Evolutionary conservation across 2,888 invertebrate genomes (phyloP), one percentile per base, ranked within the genome.

Genomic region (Podotricha telesiphe): DNA sequence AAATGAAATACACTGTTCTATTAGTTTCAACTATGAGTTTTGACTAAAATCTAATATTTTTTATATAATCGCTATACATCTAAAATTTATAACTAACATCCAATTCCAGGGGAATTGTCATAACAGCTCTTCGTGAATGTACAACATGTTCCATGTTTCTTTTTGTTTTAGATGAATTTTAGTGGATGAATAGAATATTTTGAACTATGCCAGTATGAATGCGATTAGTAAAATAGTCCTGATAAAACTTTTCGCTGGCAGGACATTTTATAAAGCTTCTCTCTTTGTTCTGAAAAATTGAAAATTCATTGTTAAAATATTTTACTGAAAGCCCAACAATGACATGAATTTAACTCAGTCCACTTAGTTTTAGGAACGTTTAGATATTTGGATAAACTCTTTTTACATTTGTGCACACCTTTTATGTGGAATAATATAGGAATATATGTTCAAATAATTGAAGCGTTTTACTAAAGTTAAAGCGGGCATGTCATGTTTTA

Each of bases 181-280:
- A 61, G 63, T 53, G 45, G 28, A 34, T 61, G 53, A 67, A 67
- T 66, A 66, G 61, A 51, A 59, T n/a, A 37, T 63, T 67, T 59
- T 50, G 48, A 59, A 58, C 42, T 53, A 62, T 62, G 48, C 59
- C 50, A 28, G 51, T 67, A 67, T 45, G 59, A 67, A 61, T 67
- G 61, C 61, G 61, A 67, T 67, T 67, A 67, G 67, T 67, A 61
- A 62, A 67, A 67, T 53, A 61, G 67, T 61, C 34, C 67, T 45
- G 53, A 53, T 61, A 64, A 64, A 64, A 51, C 51, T 62, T 67
- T 65, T 61, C 34, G 51, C 50, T 42, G 20, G 66, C 45, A 67
- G 67, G 67, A 67, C 45, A 67, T 67, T 67, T 53, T 53, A 62
- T 67, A 48, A 22, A 40, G 61, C 47, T 34, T 34, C 48, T 28